These are phyloP conservation scores for Babylonia areolata DNA, from an alignment of 1,140 invertebrate species.

Conservation along the genomic window DNA sequence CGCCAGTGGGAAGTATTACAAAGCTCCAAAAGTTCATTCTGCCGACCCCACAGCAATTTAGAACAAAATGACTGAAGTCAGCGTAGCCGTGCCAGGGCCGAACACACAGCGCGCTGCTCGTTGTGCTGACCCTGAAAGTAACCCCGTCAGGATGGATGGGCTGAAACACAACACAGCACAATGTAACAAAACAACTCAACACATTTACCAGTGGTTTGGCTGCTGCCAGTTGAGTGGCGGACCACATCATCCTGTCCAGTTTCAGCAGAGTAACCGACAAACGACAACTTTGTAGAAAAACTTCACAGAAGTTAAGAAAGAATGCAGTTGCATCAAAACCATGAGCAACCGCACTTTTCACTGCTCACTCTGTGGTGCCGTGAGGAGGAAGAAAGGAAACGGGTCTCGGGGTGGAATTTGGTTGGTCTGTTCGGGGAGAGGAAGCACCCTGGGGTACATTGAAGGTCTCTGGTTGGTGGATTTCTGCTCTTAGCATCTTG, in stretches of 20 bases:
- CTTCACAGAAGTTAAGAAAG: not conserved
- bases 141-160: not conserved
- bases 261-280: not conserved
- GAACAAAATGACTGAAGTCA: not conserved
- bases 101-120: not conserved
- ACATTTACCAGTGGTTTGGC: slow-evolving; percentile 37
- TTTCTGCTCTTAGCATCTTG: not conserved
- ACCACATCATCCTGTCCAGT: slow-evolving; percentile 34
- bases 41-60: slow-evolving; percentile 17
- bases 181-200: not conserved
- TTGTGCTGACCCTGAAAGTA: not conserved
- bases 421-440: slow-evolving; percentile 33
- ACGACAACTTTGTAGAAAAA: not conserved
- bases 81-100: not conserved
- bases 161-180: not conserved
- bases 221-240: slow-evolving; percentile 25
- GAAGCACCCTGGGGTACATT: not conserved
- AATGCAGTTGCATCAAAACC: slow-evolving; percentile 28
- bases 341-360: slow-evolving; percentile 2
- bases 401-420: slow-evolving; percentile 27
- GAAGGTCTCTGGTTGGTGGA: slow-evolving; percentile 31
- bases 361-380: slow-evolving; percentile 5
- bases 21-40: slow-evolving; percentile 19
- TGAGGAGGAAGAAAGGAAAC: not conserved
- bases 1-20: not conserved